Conservation (phyloP, 64 coral and sea anemone species). For the Astreopora myriophthalma region DNA sequence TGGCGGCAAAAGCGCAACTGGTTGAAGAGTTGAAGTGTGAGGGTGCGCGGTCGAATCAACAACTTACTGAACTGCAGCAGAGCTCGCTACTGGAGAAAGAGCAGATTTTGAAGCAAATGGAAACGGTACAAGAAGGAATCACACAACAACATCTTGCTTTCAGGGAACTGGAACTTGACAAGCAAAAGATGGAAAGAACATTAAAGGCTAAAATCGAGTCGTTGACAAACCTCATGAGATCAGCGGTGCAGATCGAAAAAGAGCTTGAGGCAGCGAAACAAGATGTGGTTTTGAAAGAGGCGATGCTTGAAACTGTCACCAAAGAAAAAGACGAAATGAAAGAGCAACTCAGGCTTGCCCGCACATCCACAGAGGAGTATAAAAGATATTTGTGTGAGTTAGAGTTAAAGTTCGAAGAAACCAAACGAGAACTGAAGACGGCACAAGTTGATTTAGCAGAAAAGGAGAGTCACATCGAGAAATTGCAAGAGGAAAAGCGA, state of each 20-base stretch:
- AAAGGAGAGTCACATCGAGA: conserved; percentile 20
- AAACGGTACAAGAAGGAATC: conserved; percentile 80
- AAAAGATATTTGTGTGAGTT: conserved; percentile 60
- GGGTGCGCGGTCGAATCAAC: conserved; percentile 57
- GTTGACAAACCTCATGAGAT: conserved; percentile 14
- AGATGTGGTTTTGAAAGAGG: conserved; percentile 53
- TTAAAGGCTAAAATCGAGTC: conserved; percentile 55
- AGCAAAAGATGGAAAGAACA: conserved; percentile 53
- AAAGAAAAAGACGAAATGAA: conserved; percentile 72
- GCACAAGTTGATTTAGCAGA: background rate
- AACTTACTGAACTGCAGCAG: conserved; percentile 77
- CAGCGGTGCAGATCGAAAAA: conserved; percentile 57
- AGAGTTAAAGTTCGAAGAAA: conserved; percentile 6
- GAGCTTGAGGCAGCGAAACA: conserved; percentile 62
- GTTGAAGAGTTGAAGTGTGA: conserved; percentile 81
- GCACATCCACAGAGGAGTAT: conserved; percentile 34
- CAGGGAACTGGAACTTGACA: conserved; percentile 76
- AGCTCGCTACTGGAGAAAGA: conserved; percentile 73
- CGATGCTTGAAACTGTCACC: conserved; percentile 20
- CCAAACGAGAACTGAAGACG: conserved; percentile 42
- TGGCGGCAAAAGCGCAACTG: conserved; percentile 62
- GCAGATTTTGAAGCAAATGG: conserved; percentile 77
- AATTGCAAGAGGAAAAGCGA: conserved; percentile 59
- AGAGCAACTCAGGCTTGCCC: conserved; percentile 67
- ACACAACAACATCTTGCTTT: conserved; percentile 47